A percentile compares a stretch with the other conserved stretches of the same genome.
Evolutionary conservation across 2,113 vertebrate genomes (phyloP).

Genomic region (Spilogale gracilis): DNA sequence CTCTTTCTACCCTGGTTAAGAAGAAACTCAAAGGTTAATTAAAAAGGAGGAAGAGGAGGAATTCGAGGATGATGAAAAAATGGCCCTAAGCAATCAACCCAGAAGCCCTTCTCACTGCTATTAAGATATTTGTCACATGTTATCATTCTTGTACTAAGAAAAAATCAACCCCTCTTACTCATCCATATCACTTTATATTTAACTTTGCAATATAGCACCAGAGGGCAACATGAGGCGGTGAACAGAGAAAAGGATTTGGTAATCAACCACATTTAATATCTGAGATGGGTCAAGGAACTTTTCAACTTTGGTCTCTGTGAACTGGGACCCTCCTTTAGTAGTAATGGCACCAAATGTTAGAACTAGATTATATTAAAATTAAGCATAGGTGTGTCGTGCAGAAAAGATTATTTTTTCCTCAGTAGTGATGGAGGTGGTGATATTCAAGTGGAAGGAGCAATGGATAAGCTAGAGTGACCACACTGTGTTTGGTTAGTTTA

Average conservation of each 20-base stretch:
- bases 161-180: neutral
- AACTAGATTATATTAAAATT: neutral
- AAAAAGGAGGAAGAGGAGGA: neutral
- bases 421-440: neutral
- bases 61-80: neutral
- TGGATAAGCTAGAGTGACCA: neutral
- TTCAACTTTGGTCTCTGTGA: neutral
- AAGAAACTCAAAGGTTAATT: neutral
- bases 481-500: neutral
- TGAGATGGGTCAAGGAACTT: neutral
- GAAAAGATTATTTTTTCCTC: neutral
- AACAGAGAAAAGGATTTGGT: neutral
- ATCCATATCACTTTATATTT: neutral
- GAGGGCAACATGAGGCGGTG: neutral
- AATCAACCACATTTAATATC: neutral
- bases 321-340: neutral
- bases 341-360: neutral
- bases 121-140: neutral
- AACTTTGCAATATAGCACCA: neutral
- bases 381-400: neutral
- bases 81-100: neutral
- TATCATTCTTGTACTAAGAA: neutral
- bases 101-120: neutral
- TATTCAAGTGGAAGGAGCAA: neutral
- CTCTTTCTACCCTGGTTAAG: neutral